Conservation (phyloP, 1,140 invertebrate species). For the Amyelois transitella region DNA sequence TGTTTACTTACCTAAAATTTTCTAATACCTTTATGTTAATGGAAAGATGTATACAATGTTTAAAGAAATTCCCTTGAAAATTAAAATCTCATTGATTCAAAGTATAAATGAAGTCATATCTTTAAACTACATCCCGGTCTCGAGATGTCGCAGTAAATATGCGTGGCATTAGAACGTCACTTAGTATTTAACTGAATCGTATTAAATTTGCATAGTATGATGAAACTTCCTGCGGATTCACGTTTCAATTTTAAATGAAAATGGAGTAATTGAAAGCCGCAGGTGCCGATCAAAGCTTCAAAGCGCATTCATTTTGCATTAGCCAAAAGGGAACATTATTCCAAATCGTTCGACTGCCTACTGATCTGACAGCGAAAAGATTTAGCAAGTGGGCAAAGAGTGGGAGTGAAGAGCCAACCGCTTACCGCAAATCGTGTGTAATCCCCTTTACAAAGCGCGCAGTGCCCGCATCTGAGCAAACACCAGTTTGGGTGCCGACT, state of each 20-base stretch:
- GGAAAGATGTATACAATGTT: no score
- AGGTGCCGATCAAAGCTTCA: constrained; percentile 18
- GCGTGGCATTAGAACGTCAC: neutral
- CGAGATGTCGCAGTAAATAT: no score
- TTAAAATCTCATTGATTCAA: no score
- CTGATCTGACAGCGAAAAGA: constrained; percentile 36
- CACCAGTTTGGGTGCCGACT: constrained; percentile 18
- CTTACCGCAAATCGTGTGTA: constrained; percentile 51
- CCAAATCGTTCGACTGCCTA: constrained; percentile 7
- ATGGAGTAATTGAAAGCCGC: constrained; percentile 22
- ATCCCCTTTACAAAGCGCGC: constrained; percentile 41
- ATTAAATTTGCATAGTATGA: neutral
- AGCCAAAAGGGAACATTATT: constrained; percentile 23
- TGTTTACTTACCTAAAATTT: no score
- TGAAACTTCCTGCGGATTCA: neutral
- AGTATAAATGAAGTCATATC: no score
- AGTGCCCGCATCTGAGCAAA: constrained; percentile 28
- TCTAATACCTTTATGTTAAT: no score
- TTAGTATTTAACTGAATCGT: neutral
- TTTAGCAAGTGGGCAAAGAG: constrained; percentile 42
- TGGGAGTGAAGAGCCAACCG: constrained; percentile 33
- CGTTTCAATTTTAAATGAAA: constrained; percentile 14
- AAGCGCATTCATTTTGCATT: constrained; percentile 14
- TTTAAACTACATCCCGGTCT: no score
- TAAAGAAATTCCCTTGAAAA: no score